These are phyloP conservation scores for Penelope pileata DNA, from an alignment of 2,113 vertebrate species.

Conservation along the genomic window DNA sequence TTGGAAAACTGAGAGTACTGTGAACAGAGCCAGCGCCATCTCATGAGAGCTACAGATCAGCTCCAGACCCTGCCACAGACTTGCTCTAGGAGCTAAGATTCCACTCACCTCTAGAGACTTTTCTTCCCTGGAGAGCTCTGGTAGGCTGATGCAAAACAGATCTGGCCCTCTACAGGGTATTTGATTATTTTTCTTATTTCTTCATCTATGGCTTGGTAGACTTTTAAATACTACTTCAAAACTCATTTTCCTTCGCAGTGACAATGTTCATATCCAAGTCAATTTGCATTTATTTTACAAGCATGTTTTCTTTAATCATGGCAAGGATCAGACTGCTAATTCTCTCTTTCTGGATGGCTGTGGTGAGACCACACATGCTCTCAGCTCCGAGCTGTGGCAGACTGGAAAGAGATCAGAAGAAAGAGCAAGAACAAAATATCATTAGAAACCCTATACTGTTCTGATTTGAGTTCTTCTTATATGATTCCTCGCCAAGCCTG, in stretches of 20 bases:
- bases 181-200: neutral
- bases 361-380: constrained; percentile 30
- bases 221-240: neutral
- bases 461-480: neutral
- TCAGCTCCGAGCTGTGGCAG: neutral
- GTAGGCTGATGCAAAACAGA: neutral
- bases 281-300: neutral
- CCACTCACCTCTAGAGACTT: neutral
- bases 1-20: neutral
- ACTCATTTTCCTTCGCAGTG: neutral
- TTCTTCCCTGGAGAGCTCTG: neutral
- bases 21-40: neutral
- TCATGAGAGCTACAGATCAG: neutral
- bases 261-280: neutral
- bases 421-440: neutral
- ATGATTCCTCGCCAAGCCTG: neutral
- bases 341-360: constrained; percentile 47
- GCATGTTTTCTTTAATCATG: constrained; percentile 40
- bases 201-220: neutral
- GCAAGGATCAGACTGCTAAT: neutral
- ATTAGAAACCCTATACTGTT: neutral
- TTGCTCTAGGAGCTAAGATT: neutral
- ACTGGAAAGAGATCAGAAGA: constrained; percentile 41
- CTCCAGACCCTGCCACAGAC: neutral
- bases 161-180: neutral